These are phyloP conservation scores for Athrips mouffetella DNA, from an alignment of 2,888 invertebrate species.

Conservation along the genomic window DNA sequence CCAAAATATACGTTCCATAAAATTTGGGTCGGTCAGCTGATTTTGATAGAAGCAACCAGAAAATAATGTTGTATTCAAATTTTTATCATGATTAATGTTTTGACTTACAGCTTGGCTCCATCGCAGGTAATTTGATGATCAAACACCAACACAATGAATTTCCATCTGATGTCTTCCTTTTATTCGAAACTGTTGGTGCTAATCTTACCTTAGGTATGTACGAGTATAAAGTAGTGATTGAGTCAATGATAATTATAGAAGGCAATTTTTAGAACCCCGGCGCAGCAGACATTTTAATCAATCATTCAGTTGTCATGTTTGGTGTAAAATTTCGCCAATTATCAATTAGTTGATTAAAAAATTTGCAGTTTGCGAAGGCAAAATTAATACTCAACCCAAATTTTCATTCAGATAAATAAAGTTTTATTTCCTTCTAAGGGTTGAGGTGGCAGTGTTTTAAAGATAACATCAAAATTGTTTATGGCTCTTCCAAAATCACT, in stretches of 20 bases:
- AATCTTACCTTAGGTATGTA: slow-evolving; percentile 45
- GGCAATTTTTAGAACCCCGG: not conserved
- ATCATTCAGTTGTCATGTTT: no score
- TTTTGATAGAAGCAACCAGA: not conserved
- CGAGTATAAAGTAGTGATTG: not conserved
- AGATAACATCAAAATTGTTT: no score
- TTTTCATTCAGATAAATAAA: no score
- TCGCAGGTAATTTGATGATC: slow-evolving; percentile 84
- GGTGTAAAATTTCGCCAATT: no score
- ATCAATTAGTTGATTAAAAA: not conserved
- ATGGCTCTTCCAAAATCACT: no score
- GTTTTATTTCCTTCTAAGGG: no score
- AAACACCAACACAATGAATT: slow-evolving; percentile 83
- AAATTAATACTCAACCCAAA: no score
- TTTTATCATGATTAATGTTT: slow-evolving; percentile 34
- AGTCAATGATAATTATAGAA: not conserved
- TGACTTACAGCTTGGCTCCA: slow-evolving; percentile 80
- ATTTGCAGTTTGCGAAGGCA: no score
- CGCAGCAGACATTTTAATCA: no score
- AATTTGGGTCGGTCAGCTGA: no score
- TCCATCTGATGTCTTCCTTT: slow-evolving; percentile 83
- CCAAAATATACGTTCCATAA: not conserved
- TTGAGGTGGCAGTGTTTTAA: no score
- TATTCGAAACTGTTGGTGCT: slow-evolving; percentile 55
- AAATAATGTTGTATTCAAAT: not conserved